Percentiles rank a stretch among this genome's conserved stretches.
phyloP scores from a whole-genome alignment of 2,113 vertebrate genomes.

The Microtus richardsoni region DNA sequence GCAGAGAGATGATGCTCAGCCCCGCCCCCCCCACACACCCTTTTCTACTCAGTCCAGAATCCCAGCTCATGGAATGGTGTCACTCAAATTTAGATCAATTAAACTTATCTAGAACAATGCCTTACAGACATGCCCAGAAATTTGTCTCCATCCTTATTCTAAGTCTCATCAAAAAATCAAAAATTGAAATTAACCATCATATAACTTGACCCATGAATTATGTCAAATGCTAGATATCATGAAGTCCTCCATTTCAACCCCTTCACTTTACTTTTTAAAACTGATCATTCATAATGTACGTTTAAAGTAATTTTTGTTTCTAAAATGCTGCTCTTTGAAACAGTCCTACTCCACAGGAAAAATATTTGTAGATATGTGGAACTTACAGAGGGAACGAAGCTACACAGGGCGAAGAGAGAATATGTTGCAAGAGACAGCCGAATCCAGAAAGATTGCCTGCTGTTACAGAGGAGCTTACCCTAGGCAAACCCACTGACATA shows the following conservation, averaged over 20 bases:
- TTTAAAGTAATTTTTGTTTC: not conserved
- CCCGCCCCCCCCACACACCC: not conserved
- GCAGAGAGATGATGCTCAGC: no score
- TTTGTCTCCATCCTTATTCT: not conserved
- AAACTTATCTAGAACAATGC: not conserved
- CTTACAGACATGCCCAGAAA: no score
- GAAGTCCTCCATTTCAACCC: not conserved
- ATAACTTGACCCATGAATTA: not conserved
- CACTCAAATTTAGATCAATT: not conserved
- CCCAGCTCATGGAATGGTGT: not conserved
- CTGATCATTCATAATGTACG: not conserved
- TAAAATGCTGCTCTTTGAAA: not conserved
- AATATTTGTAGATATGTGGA: not conserved
- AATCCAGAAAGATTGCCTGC: constrained; percentile 49
- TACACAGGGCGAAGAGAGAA: not conserved
- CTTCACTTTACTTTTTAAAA: not conserved
- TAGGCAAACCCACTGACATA: constrained; percentile 47
- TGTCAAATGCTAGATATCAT: not conserved
- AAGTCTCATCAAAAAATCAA: not conserved
- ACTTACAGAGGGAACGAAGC: not conserved
- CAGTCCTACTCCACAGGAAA: not conserved
- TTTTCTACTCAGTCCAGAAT: no score
- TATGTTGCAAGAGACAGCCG: not conserved
- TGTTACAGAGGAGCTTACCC: constrained; percentile 24
- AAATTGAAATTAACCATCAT: not conserved